These are phyloP conservation scores for Polypterus senegalus DNA, from an alignment of 2,113 vertebrate species.

Conservation along the genomic window DNA sequence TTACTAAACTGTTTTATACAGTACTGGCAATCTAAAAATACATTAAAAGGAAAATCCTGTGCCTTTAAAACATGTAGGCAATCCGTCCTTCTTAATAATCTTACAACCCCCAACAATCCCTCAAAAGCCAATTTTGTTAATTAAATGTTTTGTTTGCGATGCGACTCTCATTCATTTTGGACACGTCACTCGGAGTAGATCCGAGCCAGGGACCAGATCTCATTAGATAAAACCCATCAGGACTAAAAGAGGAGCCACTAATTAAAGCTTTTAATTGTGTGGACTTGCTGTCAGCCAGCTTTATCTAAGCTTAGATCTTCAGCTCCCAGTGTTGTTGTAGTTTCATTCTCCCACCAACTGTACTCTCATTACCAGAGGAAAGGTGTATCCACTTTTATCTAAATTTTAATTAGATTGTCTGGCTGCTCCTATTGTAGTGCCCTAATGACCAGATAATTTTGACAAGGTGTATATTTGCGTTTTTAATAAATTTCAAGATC, in stretches of 20 bases:
- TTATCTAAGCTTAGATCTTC: slow-evolving; percentile 78
- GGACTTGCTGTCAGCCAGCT: slow-evolving; percentile 86
- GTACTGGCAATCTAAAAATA: slow-evolving; percentile 35
- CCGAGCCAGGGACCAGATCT: slow-evolving; percentile 98
- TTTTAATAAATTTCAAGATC: slow-evolving; percentile 28
- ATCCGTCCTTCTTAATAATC: slow-evolving; percentile 63
- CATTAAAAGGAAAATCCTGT: slow-evolving; percentile 44
- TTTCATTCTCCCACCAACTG: slow-evolving; percentile 37
- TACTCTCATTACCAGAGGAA: slow-evolving; percentile 57
- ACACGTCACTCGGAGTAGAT: slow-evolving; percentile 94
- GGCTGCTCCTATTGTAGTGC: slow-evolving; percentile 43
- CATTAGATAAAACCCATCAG: slow-evolving; percentile 99
- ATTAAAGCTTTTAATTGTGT: slow-evolving; percentile 99
- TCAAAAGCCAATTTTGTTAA: slow-evolving; percentile 99
- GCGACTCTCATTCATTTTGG: slow-evolving; percentile 98
- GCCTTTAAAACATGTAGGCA: slow-evolving; percentile 67
- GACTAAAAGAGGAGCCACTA: slow-evolving; percentile 96
- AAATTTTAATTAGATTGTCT: slow-evolving; percentile 51
- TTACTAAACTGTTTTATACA: slow-evolving; percentile 34
- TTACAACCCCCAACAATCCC: slow-evolving; percentile 44
- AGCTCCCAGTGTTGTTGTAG: slow-evolving; percentile 51
- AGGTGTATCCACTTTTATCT: slow-evolving; percentile 38
- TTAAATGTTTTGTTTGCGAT: slow-evolving; percentile 99
- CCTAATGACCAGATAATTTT: slow-evolving; percentile 46
- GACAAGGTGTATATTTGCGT: slow-evolving; percentile 29